Evolutionary conservation across 1,140 invertebrate species (phyloP).

Genomic region (Hyphantria cunea): DNA sequence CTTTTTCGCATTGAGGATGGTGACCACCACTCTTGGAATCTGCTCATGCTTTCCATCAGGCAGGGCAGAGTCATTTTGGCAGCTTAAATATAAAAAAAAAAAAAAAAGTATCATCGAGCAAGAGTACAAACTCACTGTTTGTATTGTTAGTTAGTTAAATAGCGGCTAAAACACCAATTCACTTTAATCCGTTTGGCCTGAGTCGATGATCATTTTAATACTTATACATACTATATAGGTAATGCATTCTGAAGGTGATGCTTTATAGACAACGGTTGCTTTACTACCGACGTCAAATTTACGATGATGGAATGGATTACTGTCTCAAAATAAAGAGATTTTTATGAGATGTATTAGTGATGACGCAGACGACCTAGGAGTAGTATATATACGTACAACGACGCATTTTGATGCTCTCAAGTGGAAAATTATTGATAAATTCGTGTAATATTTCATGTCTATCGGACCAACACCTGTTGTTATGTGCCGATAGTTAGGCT

Average conservation of each 20-base stretch:
- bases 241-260: constrained; percentile 39
- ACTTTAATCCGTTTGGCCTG: too few relatives aligned
- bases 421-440: constrained; percentile 21
- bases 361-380: constrained; percentile 34
- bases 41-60: too few relatives aligned
- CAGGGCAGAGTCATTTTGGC: too few relatives aligned
- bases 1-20: too few relatives aligned
- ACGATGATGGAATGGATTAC: constrained; percentile 57
- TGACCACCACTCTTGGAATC: too few relatives aligned
- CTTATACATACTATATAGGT: not conserved
- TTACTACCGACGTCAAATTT: constrained; percentile 55
- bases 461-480: not conserved
- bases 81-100: too few relatives aligned
- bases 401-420: constrained; percentile 9
- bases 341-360: constrained; percentile 51
- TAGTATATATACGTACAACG: constrained; percentile 21
- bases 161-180: not conserved
- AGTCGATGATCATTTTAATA: too few relatives aligned
- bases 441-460: constrained; percentile 3
- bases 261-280: constrained; percentile 46
- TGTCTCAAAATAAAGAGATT: constrained; percentile 56
- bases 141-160: not conserved
- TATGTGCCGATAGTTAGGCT: not conserved
- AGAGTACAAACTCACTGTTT: too few relatives aligned
- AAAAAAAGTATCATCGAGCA: too few relatives aligned